A percentile compares a stretch with the other conserved stretches of the same genome.
Conservation (phyloP, 2,888 invertebrate species). For the Eristalis intricaria region DNA sequence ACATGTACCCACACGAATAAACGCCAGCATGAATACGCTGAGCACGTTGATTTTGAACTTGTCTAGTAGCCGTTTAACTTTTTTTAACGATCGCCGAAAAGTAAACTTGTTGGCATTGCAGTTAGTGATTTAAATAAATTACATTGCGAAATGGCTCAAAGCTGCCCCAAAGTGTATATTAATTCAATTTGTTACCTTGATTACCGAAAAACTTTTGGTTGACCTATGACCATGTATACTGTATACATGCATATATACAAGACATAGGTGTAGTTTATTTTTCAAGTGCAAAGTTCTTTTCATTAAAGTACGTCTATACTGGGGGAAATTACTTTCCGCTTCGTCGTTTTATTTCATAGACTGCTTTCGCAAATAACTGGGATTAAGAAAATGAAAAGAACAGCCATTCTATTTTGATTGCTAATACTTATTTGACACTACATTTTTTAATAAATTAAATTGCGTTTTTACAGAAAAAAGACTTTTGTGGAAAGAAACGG, state of each 20-base stretch:
- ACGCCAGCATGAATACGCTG: background rate
- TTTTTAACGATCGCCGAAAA: background rate
- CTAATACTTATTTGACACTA: too few species aligned
- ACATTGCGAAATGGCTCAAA: background rate
- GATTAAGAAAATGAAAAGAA: too few species aligned
- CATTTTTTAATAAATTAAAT: too few species aligned
- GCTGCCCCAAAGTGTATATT: constrained; percentile 9
- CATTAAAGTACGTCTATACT: too few species aligned
- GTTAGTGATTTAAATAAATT: background rate
- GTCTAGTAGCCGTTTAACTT: background rate
- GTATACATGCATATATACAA: background rate
- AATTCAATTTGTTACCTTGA: constrained; percentile 26
- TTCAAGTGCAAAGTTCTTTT: too few species aligned
- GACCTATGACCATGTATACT: background rate
- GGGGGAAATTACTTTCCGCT: too few species aligned
- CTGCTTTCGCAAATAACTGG: too few species aligned
- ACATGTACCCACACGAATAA: background rate
- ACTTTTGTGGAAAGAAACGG: too few species aligned
- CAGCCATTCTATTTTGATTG: too few species aligned
- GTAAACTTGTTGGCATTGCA: background rate
- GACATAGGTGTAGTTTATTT: too few species aligned
- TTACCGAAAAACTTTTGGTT: background rate
- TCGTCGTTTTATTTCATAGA: too few species aligned
- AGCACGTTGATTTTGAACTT: background rate
- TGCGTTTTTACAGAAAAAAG: too few species aligned